Conservation (phyloP, 2,797 vertebrate species). For the Gallirallus australis region DNA sequence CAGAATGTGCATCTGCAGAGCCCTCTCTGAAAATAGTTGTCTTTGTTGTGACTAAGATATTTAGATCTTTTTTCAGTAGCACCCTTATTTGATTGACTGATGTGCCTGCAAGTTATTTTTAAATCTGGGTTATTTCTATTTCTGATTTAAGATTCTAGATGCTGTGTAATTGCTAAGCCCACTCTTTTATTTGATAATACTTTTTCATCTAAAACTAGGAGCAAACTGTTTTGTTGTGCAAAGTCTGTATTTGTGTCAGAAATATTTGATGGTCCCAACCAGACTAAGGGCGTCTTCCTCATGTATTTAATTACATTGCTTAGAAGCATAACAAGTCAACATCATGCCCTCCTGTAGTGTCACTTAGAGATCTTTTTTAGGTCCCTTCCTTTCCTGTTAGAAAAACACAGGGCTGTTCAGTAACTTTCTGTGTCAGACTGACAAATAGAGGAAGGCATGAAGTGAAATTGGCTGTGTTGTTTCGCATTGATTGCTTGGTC, state of each 20-base stretch:
- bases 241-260: slow-evolving; percentile 56
- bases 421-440: background rate
- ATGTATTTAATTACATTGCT: slow-evolving; percentile 65
- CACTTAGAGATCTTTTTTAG: slow-evolving; percentile 39
- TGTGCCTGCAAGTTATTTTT: slow-evolving; percentile 75
- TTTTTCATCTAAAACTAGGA: slow-evolving; percentile 57
- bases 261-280: slow-evolving; percentile 58
- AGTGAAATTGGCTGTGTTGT: background rate
- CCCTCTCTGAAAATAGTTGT: slow-evolving; percentile 72
- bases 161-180: slow-evolving; percentile 38
- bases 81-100: slow-evolving; percentile 75
- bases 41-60: slow-evolving; percentile 78
- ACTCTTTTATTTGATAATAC: slow-evolving; percentile 63
- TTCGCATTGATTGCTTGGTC: background rate
- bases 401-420: background rate
- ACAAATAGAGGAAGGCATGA: background rate
- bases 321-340: slow-evolving; percentile 47
- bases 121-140: slow-evolving; percentile 74
- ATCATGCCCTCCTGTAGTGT: slow-evolving; percentile 21
- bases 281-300: slow-evolving; percentile 47
- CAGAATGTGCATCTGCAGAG: slow-evolving; percentile 55
- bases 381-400: slow-evolving; percentile 25
- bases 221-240: slow-evolving; percentile 29
- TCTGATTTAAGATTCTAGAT: slow-evolving; percentile 64
- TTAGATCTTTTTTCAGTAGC: slow-evolving; percentile 67